Conservation (phyloP, 2,888 invertebrate species). For the Cordilura impudica region DNA sequence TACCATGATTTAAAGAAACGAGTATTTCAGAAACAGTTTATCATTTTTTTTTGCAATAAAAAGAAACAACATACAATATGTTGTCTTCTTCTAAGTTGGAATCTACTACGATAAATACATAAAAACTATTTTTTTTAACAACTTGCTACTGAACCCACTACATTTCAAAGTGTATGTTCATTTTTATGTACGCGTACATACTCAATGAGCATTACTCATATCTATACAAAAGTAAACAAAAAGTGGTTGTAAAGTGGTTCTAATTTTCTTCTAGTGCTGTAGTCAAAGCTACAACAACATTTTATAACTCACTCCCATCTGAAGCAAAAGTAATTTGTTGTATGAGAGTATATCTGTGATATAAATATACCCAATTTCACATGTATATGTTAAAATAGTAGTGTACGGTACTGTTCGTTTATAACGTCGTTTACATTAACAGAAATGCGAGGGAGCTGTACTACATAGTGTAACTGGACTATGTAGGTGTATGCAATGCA, state of each 20-base stretch:
- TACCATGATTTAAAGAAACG: background rate
- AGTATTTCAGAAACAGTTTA: constrained; percentile 4
- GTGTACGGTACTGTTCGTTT: background rate
- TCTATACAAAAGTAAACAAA: constrained; percentile 67
- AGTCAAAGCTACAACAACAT: constrained; percentile 2
- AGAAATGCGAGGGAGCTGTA: background rate
- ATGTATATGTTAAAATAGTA: constrained; percentile 37
- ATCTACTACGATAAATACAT: constrained; percentile 12
- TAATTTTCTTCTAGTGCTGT: constrained; percentile 62
- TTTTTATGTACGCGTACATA: background rate
- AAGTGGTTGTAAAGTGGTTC: constrained; percentile 71
- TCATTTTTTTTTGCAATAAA: constrained; percentile 12
- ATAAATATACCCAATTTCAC: constrained; percentile 30
- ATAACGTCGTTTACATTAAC: background rate
- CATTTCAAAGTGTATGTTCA: background rate
- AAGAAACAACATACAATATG: background rate
- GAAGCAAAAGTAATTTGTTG: background rate
- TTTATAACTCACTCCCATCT: background rate
- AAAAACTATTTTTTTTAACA: constrained; percentile 17
- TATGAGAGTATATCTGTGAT: background rate
- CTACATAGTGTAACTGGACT: constrained; percentile 15
- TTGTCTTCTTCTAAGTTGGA: background rate
- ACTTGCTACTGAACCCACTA: constrained; percentile 25
- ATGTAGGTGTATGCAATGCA: constrained; percentile 18
- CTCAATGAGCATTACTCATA: background rate